phyloP scores from a whole-genome alignment of 2,888 invertebrate species.

The Campaea margaritaria region DNA sequence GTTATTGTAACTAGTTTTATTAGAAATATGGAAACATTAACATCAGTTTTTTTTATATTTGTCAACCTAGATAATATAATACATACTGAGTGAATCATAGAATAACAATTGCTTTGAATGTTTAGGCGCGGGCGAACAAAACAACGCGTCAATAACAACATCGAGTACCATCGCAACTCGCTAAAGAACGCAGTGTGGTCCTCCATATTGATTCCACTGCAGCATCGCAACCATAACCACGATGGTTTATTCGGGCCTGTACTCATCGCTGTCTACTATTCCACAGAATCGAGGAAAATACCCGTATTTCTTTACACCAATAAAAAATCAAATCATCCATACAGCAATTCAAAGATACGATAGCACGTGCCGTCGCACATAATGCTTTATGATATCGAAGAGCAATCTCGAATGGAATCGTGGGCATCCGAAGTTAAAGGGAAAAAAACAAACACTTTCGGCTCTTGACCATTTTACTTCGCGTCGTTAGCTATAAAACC shows the following conservation, averaged over 20 bases:
- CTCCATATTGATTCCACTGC: background rate
- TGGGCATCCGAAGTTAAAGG: slow-evolving; percentile 51
- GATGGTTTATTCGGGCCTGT: background rate
- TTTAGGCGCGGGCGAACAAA: no score
- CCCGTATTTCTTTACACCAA: slow-evolving; percentile 34
- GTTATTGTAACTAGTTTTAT: no score
- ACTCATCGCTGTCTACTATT: slow-evolving; percentile 10
- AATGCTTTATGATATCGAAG: slow-evolving; percentile 56
- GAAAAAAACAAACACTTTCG: slow-evolving; percentile 59
- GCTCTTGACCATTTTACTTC: slow-evolving; percentile 56
- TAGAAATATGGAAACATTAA: no score
- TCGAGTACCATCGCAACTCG: no score
- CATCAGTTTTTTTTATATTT: no score
- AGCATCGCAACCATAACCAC: background rate
- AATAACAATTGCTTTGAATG: no score
- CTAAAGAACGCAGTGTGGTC: no score
- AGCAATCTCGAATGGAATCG: slow-evolving; percentile 54
- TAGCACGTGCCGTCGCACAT: slow-evolving; percentile 74
- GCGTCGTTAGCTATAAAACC: slow-evolving; percentile 66
- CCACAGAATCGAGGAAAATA: slow-evolving; percentile 25
- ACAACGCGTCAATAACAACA: no score
- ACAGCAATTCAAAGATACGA: slow-evolving; percentile 39
- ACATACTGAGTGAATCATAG: no score
- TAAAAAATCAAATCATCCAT: slow-evolving; percentile 41
- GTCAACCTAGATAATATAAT: no score